These are phyloP conservation scores for Rhabdophis nuchalis DNA, from an alignment of 2,797 vertebrate genomes.

Conservation along the genomic window DNA sequence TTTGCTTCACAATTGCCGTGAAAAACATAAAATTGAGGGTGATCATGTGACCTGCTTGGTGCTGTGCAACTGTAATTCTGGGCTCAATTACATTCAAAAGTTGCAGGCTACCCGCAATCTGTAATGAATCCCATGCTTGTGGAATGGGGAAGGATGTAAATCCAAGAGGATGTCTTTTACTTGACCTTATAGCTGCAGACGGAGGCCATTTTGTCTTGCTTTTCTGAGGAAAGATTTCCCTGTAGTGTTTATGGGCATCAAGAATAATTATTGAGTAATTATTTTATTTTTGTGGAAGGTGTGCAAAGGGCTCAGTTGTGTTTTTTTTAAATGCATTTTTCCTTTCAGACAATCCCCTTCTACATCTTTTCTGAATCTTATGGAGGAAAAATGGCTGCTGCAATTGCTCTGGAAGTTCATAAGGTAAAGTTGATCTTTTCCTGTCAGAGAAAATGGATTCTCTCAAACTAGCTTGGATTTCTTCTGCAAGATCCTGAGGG, in stretches of 20 bases:
- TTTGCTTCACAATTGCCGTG: background rate
- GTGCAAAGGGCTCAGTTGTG: background rate
- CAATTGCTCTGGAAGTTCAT: conserved; percentile 80
- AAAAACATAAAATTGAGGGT: background rate
- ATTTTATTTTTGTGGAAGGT: background rate
- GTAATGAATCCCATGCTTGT: background rate
- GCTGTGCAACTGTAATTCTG: too few relatives aligned
- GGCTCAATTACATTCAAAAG: too few relatives aligned
- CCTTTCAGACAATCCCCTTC: conserved; percentile 81
- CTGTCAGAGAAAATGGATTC: background rate
- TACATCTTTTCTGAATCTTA: conserved; percentile 98
- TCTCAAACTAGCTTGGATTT: background rate
- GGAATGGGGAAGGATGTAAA: background rate
- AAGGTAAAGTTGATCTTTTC: conserved; percentile 69
- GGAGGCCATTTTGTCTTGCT: background rate
- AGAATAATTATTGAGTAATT: background rate
- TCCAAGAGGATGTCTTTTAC: background rate
- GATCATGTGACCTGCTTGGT: background rate
- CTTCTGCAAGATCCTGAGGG: background rate
- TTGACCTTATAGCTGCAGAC: background rate
- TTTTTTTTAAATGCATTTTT: background rate
- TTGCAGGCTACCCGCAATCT: accelerated
- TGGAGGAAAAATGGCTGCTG: conserved; percentile 95
- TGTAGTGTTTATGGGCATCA: background rate
- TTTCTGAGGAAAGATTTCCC: background rate